Base-by-base conservation (phyloP, 1,140 invertebrate species). In the Bombus pyrosoma region DNA sequence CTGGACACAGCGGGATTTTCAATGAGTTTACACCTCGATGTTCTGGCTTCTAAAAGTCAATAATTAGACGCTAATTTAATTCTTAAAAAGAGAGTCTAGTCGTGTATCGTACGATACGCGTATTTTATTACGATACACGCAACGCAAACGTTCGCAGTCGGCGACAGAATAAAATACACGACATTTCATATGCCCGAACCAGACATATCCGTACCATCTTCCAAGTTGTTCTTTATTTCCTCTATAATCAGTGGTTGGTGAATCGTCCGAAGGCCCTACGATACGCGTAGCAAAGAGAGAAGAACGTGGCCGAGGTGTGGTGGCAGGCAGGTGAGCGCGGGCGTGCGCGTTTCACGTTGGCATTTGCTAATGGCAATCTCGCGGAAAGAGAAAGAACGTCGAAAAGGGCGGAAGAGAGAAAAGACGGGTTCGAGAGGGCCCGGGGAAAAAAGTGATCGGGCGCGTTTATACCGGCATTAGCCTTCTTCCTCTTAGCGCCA, bases 401-500 rank as follows among this genome's bases (percentile, higher is more conserved):
- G 25, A 8, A 28, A 41, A 72, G 28, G 28, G 22, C 37, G 22
- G 34, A 39, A 69, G 78, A 77, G 68, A 53, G 41, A 59, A 53
- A 53, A 53, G 71, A 43, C n/a, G 32, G 47, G 22, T 22, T 71
- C 2, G 43, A 34, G 57, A 47, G 28, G 15, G 12, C 15, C 15
- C 3, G 53, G 43, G 59, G 77, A 59, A 73, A 47, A 57, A 83
- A 85, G 86, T 90, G 78, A 87, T 82, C 82, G 59, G 79, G 79
- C 86, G 84, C 86, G 86, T 90, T 85, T 90, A 90, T 91, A 88
- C 91, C 91, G 80, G 85, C 87, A 92, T 92, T 91, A 92, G 79
- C 90, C 87, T 73, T 90, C 88, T 92, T 90, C 89, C 85, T 47
- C 68, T 91, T 91, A 93, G 92, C 91, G 91, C 93, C 92, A 93